Percentiles rank a stretch among this genome's conserved stretches.
These are phyloP conservation scores for Hecatera dysodea DNA, from an alignment of 2,888 invertebrate genomes.

Conservation along the genomic window DNA sequence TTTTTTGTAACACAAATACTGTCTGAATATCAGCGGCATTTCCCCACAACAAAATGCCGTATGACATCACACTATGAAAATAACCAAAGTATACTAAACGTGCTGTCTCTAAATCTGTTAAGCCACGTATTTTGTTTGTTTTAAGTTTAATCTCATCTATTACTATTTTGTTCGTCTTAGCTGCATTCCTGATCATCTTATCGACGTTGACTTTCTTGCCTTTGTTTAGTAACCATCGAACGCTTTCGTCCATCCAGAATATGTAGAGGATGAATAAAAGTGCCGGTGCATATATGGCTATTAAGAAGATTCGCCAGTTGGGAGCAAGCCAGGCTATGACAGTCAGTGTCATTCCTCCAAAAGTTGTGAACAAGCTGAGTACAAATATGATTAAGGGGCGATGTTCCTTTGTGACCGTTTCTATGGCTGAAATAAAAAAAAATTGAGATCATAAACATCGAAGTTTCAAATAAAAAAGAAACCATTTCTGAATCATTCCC, in stretches of 20 bases:
- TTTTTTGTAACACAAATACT: too few species aligned
- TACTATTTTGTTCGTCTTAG: constrained; percentile 80
- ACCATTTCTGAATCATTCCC: not conserved
- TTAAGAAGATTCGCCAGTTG: constrained; percentile 92
- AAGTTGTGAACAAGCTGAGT: constrained; percentile 39
- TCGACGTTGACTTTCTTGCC: constrained; percentile 92
- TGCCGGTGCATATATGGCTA: constrained; percentile 92
- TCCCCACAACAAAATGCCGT: too few species aligned
- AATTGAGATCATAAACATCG: not conserved
- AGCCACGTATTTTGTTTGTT: too few species aligned
- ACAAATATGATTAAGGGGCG: constrained; percentile 61
- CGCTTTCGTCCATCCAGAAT: constrained; percentile 93
- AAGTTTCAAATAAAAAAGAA: not conserved
- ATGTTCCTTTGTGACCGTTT: constrained; percentile 75
- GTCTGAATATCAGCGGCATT: too few species aligned
- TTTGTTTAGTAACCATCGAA: constrained; percentile 94
- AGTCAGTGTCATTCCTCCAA: constrained; percentile 49
- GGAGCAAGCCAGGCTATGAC: constrained; percentile 76
- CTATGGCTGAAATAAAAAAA: constrained; percentile 77
- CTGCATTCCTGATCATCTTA: constrained; percentile 90
- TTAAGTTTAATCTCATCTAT: constrained; percentile 71
- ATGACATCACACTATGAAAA: too few species aligned
- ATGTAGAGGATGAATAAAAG: constrained; percentile 92
- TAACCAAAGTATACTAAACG: too few species aligned
- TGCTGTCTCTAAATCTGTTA: too few species aligned